phyloP scores from a whole-genome alignment of 1,140 invertebrate genomes.

The Dendrolimus kikuchii region DNA sequence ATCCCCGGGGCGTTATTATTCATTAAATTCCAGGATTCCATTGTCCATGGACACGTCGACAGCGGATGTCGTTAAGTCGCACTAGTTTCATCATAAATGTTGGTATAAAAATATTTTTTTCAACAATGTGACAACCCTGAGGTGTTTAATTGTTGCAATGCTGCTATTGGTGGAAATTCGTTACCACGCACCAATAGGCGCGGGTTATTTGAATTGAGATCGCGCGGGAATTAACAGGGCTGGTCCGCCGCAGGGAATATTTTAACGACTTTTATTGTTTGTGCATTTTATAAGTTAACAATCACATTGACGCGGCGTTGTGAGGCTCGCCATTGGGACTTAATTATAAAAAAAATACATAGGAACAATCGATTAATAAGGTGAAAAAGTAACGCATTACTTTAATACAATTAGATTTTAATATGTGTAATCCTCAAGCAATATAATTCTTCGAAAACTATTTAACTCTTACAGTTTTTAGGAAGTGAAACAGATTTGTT shows the following conservation, averaged over 20 bases:
- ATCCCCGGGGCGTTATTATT: constrained; percentile 11
- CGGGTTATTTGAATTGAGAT: constrained; percentile 29
- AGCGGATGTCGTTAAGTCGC: constrained; percentile 29
- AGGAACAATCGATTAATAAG: too few relatives aligned
- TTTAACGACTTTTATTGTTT: constrained; percentile 42
- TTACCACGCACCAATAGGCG: constrained; percentile 31
- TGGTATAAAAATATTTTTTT: constrained; percentile 6
- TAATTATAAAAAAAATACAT: too few relatives aligned
- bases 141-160: constrained; percentile 23
- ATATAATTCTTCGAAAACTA: too few relatives aligned
- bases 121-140: constrained; percentile 28
- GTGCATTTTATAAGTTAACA: constrained; percentile 22
- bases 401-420: too few relatives aligned
- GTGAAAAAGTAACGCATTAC: too few relatives aligned
- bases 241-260: constrained; percentile 21
- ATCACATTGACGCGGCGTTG: too few relatives aligned
- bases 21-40: constrained; percentile 17
- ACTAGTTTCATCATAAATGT: constrained; percentile 19
- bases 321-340: too few relatives aligned
- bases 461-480: too few relatives aligned
- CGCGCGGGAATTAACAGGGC: constrained; percentile 18
- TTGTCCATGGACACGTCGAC: constrained; percentile 18
- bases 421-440: too few relatives aligned
- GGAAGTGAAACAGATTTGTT: too few relatives aligned
- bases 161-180: constrained; percentile 33